A percentile compares a stretch with the other conserved stretches of the same genome.
These are phyloP conservation scores for Allygus modestus DNA, from an alignment of 2,888 invertebrate species.

Conservation along the genomic window DNA sequence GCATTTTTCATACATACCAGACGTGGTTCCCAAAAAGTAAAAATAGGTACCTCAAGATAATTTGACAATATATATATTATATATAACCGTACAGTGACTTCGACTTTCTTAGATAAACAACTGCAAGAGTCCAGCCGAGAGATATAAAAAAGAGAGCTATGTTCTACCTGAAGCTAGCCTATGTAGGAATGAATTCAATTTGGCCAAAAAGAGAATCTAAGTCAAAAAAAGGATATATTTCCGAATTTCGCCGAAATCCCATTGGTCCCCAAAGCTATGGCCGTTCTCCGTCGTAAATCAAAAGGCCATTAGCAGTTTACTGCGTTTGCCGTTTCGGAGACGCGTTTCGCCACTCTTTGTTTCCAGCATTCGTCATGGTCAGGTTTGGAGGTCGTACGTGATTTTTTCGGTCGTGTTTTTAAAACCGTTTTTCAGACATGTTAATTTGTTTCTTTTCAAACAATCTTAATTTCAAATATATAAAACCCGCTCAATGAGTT, in stretches of 20 bases:
- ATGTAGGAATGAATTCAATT: no score
- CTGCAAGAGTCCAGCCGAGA: no score
- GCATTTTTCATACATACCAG: no score
- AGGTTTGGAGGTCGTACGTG: conserved; percentile 37
- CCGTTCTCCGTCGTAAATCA: not conserved
- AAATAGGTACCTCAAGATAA: no score
- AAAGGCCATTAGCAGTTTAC: conserved; percentile 36
- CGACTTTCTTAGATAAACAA: no score
- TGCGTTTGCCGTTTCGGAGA: not conserved
- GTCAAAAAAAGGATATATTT: not conserved
- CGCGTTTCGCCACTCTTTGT: conserved; percentile 5
- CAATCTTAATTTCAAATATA: not conserved
- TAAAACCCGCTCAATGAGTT: no score
- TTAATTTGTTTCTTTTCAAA: conserved; percentile 12
- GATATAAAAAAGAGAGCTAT: no score
- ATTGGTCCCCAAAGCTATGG: not conserved
- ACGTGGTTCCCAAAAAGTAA: no score
- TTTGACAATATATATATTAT: no score
- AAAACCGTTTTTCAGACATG: conserved; percentile 29
- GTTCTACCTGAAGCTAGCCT: no score
- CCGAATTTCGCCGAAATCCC: not conserved
- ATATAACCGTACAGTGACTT: no score
- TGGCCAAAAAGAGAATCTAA: not conserved
- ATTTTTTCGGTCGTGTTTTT: not conserved
- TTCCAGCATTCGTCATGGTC: conserved; percentile 6